Base-by-base conservation (phyloP, 2,113 vertebrate genomes). In the Apeltes quadracus region DNA sequence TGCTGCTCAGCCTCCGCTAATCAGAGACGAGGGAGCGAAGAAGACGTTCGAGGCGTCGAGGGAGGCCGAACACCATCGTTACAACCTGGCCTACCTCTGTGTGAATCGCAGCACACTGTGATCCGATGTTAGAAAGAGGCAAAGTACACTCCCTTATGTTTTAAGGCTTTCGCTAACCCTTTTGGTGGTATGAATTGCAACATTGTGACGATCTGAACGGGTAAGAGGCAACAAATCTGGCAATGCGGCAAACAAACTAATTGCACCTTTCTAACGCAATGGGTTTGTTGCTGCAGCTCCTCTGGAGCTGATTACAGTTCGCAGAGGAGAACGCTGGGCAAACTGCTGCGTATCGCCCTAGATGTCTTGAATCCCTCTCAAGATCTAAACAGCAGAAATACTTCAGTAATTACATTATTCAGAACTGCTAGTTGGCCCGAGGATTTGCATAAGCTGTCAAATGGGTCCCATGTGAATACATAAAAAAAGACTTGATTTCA, bases 1-100 rank as follows among this genome's bases (percentile, higher is more conserved):
- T 36, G 43, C 72, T 69, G 48, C 57, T 72, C 34, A 78, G 62
- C 61, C 55, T 57, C 41, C 22, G 66, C 55, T 73, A 43, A 74
- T 82, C 83, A 72, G 46, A 65, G 38, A 54, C n/a, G 27, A 13
- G 22, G 53, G 8, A n/a, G 25, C 3, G 58, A 27, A 50, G 20
- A 69, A n/a, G 22, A 36, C 61, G 29, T 2, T n/a, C 43, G 55
- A 55, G 54, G 11, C 34, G 34, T 16, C 32, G 12, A 65, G 18
- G 23, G 48, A 61, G 55, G 4, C n/a, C 61, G 6, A 57, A 32
- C 13, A n/a, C 58, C 15, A 50, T 48, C 43, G 29, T 39, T 27
- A 15, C 27, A n/a, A n/a, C n/a, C n/a, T n/a, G n/a, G 23, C 41
- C 54, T 59, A 9, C 18, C 36, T 36, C 27, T 41, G 1, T 61